A percentile compares a stretch with the other conserved stretches of the same genome.
These are phyloP conservation scores for Chydorus sphaericus DNA, from an alignment of 2,888 invertebrate species.

Conservation along the genomic window DNA sequence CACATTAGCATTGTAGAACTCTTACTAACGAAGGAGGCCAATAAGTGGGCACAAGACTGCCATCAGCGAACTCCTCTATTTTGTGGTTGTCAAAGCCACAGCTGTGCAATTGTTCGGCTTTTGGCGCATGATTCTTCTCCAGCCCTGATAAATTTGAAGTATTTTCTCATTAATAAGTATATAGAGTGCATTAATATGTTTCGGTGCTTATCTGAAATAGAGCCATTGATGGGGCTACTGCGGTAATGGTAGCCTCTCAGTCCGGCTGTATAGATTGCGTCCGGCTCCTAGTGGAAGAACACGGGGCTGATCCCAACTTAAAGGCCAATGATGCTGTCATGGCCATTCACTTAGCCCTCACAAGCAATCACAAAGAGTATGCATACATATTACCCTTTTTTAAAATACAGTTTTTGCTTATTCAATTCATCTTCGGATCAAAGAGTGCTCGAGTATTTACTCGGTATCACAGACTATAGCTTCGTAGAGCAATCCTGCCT, in stretches of 20 bases:
- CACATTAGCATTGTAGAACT: not conserved
- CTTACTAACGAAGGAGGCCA: not conserved
- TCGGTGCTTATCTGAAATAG: not conserved
- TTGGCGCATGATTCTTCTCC: not conserved
- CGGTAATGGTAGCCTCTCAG: not conserved
- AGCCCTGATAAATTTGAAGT: not conserved
- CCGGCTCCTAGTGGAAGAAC: not conserved
- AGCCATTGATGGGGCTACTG: not conserved
- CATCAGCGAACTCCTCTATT: not conserved
- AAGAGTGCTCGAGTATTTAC: not conserved
- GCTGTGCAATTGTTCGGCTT: not conserved
- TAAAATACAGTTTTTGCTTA: not conserved
- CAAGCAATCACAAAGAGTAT: not conserved
- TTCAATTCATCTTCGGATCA: no score
- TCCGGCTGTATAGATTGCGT: not conserved
- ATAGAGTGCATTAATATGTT: not conserved
- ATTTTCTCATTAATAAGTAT: no score
- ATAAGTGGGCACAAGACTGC: not conserved
- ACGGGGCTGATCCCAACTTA: not conserved
- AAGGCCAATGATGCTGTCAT: not conserved
- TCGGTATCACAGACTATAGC: not conserved
- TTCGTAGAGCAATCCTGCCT: not conserved
- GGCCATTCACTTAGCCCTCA: not conserved
- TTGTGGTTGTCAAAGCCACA: slow-evolving; percentile 3
- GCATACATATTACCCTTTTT: no score